Base-by-base conservation (phyloP, 2,113 vertebrate genomes). In the Megalops atlanticus region DNA sequence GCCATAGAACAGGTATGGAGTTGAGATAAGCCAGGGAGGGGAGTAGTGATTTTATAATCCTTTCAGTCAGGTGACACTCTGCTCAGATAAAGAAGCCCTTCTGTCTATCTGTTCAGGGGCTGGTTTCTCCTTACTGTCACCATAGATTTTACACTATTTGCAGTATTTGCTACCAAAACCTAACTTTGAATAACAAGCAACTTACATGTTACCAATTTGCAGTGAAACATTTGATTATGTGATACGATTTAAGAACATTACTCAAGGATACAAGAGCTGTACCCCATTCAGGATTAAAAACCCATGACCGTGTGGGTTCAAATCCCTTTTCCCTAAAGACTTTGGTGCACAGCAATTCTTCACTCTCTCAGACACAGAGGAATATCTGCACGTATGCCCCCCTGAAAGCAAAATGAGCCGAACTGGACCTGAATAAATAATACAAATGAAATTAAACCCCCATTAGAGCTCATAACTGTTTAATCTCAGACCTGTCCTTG, bases 21-120 rank as follows among this genome's bases (percentile, higher is more conserved):
- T 47, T 16, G 45, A 76, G 74, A 76, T 76, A 76, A 47, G 41
- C n/a, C 24, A 12, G 41, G 24, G 74, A 4, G 45, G 40, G 16
- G 49, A 18, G 16, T 76, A 31, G 74, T 10, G 33, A 49, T 76
- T 45, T 45, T 76, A 7, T 76, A 27, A 76, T 76, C 74, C 43
- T 35, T 15, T 47, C 27, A 33, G 45, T 33, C n/a, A 35, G n/a
- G n/a, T 31, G 47, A 49, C 16, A 52, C 4, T 76, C 1, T 47
- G 49, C n/a, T n/a, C 43, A 47, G n/a, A 76, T 49, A 47, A 16
- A 47, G n/a, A 11, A 35, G 40, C 18, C 35, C 21, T 40, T 16
- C 16, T 36, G 27, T 21, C 18, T 68, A 21, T 24, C 24, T 24
- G 16, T 21, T 21, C 14, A 21, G 15, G 14, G 69, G 33, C 33